A percentile compares a stretch with the other conserved stretches of the same genome.
Conservation (phyloP, 2,797 vertebrate species). For the Ammospiza maritima region DNA sequence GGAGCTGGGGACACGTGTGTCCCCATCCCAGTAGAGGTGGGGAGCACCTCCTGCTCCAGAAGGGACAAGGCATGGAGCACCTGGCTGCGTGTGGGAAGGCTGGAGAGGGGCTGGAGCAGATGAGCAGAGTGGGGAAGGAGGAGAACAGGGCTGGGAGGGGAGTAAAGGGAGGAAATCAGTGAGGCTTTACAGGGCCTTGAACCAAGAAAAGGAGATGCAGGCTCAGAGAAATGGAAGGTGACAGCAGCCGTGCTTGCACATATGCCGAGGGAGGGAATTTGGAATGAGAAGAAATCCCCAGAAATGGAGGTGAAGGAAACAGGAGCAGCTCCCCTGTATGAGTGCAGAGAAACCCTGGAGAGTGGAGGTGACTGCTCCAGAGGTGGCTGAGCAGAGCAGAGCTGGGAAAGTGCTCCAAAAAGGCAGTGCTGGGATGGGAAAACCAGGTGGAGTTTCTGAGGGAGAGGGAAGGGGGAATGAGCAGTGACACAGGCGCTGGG, state of each 20-base stretch:
- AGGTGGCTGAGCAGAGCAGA: neutral
- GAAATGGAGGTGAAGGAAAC: neutral
- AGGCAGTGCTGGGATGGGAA: neutral
- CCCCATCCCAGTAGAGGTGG: neutral
- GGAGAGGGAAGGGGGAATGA: slow-evolving; percentile 13
- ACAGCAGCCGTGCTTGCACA: rapidly evolving
- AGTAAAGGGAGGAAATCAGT: neutral
- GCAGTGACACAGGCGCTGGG: neutral
- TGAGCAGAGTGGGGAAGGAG: neutral
- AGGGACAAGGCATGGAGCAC: neutral
- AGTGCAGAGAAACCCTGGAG: neutral
- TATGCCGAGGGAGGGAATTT: neutral
- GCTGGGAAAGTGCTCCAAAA: neutral
- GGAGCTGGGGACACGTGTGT: neutral
- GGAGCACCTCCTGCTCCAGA: neutral
- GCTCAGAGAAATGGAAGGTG: neutral
- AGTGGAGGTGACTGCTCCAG: neutral
- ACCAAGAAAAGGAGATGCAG: rapidly evolving
- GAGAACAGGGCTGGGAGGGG: neutral
- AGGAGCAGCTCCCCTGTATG: neutral
- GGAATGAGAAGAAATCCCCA: neutral
- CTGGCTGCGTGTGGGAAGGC: rapidly evolving
- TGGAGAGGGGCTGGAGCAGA: neutral
- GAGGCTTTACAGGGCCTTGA: neutral
- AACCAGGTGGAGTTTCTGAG: neutral